Evolutionary conservation across 2,797 vertebrate genomes (phyloP), one percentile per base, ranked within the genome.

Genomic region (Loris lydekkerianus): DNA sequence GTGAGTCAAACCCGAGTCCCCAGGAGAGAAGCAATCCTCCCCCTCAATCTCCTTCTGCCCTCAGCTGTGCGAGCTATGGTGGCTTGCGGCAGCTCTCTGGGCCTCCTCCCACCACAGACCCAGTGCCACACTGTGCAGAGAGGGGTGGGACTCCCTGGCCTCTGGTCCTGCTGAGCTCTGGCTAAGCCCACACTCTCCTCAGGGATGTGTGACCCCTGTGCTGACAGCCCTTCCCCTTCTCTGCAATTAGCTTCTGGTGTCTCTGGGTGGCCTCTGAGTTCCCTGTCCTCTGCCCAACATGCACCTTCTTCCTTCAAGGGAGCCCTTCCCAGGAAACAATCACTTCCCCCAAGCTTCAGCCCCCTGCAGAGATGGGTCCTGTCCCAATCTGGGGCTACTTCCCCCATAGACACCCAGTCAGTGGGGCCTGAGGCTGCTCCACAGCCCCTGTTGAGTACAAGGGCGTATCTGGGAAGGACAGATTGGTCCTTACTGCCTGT

Each of bases 281-380:
- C 61, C 29, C 3, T 10, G 6, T 14, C 4, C 53, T 15, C 23
- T 3, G 1, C 10, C 20, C 14, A 1, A 3, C 9, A 13, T 0
- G 2, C 8, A 20, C 18, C 27, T 4, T 0, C 58, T 25, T 83
- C 60, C 23, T 73, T 34, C 11, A 40, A 25, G 4, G 40, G 14
- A 43, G 4, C 61, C 43, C n/a, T 69, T 29, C 37, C 25, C 4
- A 10, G 4, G 67, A 61, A 49, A 31, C 2, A 34, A 7, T 53
- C 31, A 31, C 58, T 56, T 18, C 13, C 15, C 7, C 20, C 37
- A 23, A 2, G 6, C 25, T 1, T n/a, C 21, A 1, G 18, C 21
- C 9, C 11, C 14, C 40, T 31, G 7, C 49, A 43, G 17, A 11
- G 37, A 40, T 40, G 25, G 9, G 27, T 10, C 14, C 37, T 18